A percentile compares a stretch with the other conserved stretches of the same genome.
phyloP scores from a whole-genome alignment of 2,113 vertebrate genomes.

The Eudyptes chrysolophus region DNA sequence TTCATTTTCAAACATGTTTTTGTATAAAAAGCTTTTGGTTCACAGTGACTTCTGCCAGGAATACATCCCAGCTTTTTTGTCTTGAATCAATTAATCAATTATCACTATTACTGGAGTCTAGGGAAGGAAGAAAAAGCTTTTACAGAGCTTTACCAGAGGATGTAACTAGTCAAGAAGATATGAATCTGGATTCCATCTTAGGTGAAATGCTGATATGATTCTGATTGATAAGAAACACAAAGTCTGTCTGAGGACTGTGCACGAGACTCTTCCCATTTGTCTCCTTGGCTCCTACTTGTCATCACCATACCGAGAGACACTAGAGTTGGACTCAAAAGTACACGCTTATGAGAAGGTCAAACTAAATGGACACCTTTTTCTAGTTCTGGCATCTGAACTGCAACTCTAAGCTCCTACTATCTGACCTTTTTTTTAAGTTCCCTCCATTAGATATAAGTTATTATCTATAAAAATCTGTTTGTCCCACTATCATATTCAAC shows the following conservation, averaged over 20 bases:
- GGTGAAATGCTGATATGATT: neutral
- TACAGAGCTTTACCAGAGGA: neutral
- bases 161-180: neutral
- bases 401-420: neutral
- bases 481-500: neutral
- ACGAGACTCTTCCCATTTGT: neutral
- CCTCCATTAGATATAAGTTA: neutral
- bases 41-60: neutral
- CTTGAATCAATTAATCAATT: conserved; percentile 7
- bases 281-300: neutral
- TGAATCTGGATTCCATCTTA: neutral
- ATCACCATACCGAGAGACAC: neutral
- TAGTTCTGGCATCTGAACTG: neutral
- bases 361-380: neutral
- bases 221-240: neutral
- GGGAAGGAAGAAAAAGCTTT: neutral
- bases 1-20: neutral
- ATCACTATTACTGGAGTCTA: neutral
- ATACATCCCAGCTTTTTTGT: neutral
- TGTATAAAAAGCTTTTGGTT: neutral
- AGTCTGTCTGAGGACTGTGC: neutral
- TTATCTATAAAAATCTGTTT: neutral
- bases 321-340: neutral
- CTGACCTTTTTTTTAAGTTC: neutral
- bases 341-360: neutral